Evolutionary conservation across 2,113 vertebrate species (phyloP).

Genomic region (Leptobrachium leishanense): DNA sequence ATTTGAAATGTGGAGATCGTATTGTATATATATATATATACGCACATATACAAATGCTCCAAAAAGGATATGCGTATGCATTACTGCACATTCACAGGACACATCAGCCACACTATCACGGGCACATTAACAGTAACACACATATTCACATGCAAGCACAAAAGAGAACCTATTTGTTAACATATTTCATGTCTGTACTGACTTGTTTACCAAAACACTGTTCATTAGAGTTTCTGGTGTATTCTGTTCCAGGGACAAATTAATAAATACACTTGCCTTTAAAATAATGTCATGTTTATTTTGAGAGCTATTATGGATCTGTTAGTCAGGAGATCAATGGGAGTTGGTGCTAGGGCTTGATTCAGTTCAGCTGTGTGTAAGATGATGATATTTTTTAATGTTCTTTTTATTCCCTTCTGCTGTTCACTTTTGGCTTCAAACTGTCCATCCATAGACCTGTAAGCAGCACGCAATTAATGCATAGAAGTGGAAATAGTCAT

Average conservation of each 20-base stretch:
- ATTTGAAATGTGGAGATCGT: too few relatives aligned
- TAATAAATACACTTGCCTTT: slow-evolving; percentile 26
- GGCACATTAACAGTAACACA: too few relatives aligned
- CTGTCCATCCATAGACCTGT: slow-evolving; percentile 12
- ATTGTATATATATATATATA: too few relatives aligned
- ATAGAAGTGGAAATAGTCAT: slow-evolving; percentile 11
- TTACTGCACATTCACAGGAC: too few relatives aligned
- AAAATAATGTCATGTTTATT: slow-evolving; percentile 36
- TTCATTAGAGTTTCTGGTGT: slow-evolving; percentile 3
- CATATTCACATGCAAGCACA: too few relatives aligned
- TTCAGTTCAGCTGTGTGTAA: slow-evolving; percentile 24
- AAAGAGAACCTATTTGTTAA: too few relatives aligned
- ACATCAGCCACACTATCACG: too few relatives aligned
- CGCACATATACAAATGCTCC: too few relatives aligned
- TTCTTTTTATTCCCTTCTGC: slow-evolving; percentile 20
- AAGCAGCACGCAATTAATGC: slow-evolving; percentile 1
- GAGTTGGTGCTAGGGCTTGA: slow-evolving; percentile 19
- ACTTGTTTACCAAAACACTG: not conserved
- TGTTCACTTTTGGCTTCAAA: slow-evolving; percentile 26
- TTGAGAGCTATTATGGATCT: slow-evolving; percentile 22
- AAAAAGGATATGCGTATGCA: too few relatives aligned
- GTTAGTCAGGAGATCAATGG: slow-evolving; percentile 32
- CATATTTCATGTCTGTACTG: not conserved
- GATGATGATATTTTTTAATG: slow-evolving; percentile 3
- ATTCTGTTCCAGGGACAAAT: not conserved